Percentiles rank a stretch among this genome's conserved stretches.
Conservation (phyloP, 53 echinoderm and acorn worm species). For the Astropecten irregularis region DNA sequence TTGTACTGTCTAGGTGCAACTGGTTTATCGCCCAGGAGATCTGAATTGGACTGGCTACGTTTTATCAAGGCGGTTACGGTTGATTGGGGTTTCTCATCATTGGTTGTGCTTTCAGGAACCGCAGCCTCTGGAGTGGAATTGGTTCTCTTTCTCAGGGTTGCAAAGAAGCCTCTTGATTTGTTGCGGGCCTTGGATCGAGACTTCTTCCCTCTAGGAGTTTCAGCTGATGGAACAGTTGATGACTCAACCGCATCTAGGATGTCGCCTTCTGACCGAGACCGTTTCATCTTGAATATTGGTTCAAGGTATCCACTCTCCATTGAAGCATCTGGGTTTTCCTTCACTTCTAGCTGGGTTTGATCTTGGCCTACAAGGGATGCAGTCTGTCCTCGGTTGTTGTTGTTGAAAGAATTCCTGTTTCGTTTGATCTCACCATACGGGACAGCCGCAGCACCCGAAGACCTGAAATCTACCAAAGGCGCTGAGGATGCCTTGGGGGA, state of each 20-base stretch:
- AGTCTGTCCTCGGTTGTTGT: slow-evolving; percentile 50
- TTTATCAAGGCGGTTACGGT: background rate
- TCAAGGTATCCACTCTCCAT: background rate
- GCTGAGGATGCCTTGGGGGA: slow-evolving; percentile 8
- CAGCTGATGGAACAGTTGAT: background rate
- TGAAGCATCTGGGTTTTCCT: background rate
- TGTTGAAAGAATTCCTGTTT: slow-evolving; percentile 49
- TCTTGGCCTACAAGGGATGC: background rate
- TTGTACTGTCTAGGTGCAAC: background rate
- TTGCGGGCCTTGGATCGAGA: slow-evolving; percentile 3
- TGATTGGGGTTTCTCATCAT: background rate
- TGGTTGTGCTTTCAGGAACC: background rate
- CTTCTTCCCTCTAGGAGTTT: slow-evolving; percentile 15
- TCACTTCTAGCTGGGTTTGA: background rate
- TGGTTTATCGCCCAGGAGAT: slow-evolving; percentile 40
- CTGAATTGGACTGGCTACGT: slow-evolving; percentile 43
- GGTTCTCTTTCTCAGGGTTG: slow-evolving; percentile 17
- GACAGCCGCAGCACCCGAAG: background rate
- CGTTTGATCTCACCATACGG: slow-evolving; percentile 27
- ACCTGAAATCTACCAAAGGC: background rate
- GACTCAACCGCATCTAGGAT: background rate
- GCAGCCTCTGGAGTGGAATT: background rate
- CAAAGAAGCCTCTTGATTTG: slow-evolving; percentile 39
- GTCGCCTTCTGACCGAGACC: slow-evolving; percentile 57
- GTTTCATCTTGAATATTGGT: slow-evolving; percentile 32